Percentiles rank a stretch among this genome's conserved stretches.
These are phyloP conservation scores for Choloepus hoffmanni DNA, from an alignment of 2,113 vertebrate genomes.

Conservation along the genomic window DNA sequence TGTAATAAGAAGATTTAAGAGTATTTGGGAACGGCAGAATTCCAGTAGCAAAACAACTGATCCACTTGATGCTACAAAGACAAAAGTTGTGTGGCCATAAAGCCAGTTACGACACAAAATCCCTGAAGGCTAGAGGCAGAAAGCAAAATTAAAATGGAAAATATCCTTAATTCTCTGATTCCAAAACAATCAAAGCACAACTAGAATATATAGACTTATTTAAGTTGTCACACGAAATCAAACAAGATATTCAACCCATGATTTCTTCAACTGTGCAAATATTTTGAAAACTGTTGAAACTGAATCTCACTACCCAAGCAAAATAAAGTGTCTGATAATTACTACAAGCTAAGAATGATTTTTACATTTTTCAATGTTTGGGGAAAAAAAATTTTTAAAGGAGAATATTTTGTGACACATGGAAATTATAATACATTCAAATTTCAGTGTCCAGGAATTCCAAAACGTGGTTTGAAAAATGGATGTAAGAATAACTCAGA, in stretches of 20 bases:
- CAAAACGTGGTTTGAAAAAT: not conserved
- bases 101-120: not conserved
- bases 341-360: too few relatives aligned
- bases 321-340: not conserved
- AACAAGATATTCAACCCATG: not conserved
- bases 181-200: constrained; percentile 18
- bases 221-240: not conserved
- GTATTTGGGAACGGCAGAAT: not conserved
- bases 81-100: not conserved
- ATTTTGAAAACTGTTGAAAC: not conserved
- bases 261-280: not conserved
- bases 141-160: not conserved
- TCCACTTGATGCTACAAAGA: not conserved
- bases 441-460: not conserved
- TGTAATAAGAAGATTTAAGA: not conserved
- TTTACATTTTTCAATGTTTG: too few relatives aligned
- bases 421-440: too few relatives aligned
- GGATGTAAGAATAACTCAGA: not conserved
- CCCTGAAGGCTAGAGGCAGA: not conserved
- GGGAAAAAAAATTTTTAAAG: too few relatives aligned
- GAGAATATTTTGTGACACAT: too few relatives aligned
- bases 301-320: not conserved
- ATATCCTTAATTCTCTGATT: not conserved
- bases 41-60: not conserved
- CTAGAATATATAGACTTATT: not conserved